These are phyloP conservation scores for Philantomba maxwellii DNA, from an alignment of 2,113 vertebrate genomes.

Conservation along the genomic window DNA sequence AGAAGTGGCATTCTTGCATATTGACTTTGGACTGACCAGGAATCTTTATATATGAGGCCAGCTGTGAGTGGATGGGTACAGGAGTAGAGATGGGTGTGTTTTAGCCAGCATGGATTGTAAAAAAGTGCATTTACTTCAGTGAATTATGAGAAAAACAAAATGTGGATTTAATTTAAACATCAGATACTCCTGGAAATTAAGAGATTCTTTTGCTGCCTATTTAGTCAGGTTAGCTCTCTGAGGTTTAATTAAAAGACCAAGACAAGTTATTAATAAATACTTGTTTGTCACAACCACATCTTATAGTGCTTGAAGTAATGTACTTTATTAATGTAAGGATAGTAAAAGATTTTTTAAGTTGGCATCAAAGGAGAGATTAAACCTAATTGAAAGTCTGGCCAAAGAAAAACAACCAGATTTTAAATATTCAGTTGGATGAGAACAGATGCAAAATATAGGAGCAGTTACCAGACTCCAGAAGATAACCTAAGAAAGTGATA, in stretches of 20 bases:
- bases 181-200: not conserved
- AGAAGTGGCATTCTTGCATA: not conserved
- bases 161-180: not conserved
- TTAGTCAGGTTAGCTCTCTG: not conserved
- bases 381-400: not conserved
- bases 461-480: not conserved
- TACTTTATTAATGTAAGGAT: slow-evolving; percentile 1
- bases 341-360: slow-evolving; percentile 16
- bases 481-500: not conserved
- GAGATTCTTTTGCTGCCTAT: not conserved
- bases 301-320: not conserved
- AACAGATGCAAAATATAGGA: slow-evolving; percentile 1
- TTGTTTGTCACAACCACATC: not conserved
- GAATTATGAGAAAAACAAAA: not conserved
- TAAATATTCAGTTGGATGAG: slow-evolving; percentile 35
- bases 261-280: not conserved
- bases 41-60: not conserved
- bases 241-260: slow-evolving; percentile 14
- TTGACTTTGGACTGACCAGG: not conserved
- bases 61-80: not conserved
- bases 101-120: not conserved
- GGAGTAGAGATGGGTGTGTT: not conserved
- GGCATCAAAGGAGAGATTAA: not conserved
- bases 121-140: not conserved
- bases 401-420: not conserved